Evolutionary conservation across 2,888 invertebrate genomes (phyloP), one percentile per base, ranked within the genome.

Genomic region (Apomyelois bistriatella): DNA sequence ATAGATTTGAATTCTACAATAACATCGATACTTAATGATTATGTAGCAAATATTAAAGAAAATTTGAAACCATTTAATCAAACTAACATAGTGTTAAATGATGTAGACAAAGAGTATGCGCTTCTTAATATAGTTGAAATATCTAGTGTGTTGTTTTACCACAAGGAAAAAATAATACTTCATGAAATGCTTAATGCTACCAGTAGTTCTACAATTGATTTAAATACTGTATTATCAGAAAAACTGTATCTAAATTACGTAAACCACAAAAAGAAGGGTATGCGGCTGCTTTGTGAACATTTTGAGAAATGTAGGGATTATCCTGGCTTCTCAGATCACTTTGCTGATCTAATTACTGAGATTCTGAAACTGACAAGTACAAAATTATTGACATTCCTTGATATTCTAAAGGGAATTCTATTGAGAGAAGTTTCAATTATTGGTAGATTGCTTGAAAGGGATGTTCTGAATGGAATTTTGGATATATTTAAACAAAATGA

Each of bases 321-420:
- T 30, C 78, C 79, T 4, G 68, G 68, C 1, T 73, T 71, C 35
- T 67, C 66, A 1, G 79, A 76, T 55, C 66, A 68, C 16, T 37
- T 69, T 8, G 65, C 64, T 1, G 70, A 73, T 32, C 54, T 78
- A 2, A 22, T 76, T 6, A 63, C 53, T 5, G 66, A 68, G 36
- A 15, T 77, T 32, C 15, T 74, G n/a, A 64, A 59, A 32, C 55
- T 79, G 4, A 32, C 66, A 1, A 65, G 73, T 12, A 8, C 38
- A 0, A 64, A 68, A 52, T 54, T 82, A 1, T 12, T 13, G 1
- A 12, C 35, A 5, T 37, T 72, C 10, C 2, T 71, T 1, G 41
- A 53, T 0, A 54, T 48, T 49, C 6, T 64, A 12, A 48, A 30
- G 9, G 30, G 6, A 22, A 9, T 37, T 8, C 22, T 48, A 0